Conservation (phyloP, 2,888 invertebrate species). For the Drosophila pseudotakahashii region DNA sequence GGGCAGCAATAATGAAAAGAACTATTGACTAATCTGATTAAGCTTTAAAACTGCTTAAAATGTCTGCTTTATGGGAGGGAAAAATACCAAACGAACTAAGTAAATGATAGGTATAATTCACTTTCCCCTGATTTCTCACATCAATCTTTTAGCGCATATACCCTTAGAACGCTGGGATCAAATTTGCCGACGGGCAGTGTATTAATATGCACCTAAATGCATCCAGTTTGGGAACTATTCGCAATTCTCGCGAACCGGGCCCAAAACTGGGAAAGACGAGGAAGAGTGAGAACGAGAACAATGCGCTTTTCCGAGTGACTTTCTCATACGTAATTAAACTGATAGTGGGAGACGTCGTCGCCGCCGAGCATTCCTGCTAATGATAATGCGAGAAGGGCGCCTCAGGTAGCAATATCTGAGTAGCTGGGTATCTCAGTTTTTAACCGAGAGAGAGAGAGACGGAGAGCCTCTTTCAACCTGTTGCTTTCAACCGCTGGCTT, state of each 20-base stretch:
- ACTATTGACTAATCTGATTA: background rate
- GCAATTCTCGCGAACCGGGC: constrained; percentile 53
- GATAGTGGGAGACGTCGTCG: constrained; percentile 63
- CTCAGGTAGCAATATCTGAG: constrained; percentile 64
- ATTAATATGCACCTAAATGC: constrained; percentile 46
- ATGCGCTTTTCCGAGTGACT: constrained; percentile 46
- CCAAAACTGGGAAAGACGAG: constrained; percentile 8
- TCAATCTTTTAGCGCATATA: constrained; percentile 4
- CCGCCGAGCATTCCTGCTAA: constrained; percentile 63
- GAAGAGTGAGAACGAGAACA: constrained; percentile 40
- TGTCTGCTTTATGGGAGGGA: background rate
- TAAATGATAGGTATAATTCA: too few relatives aligned
- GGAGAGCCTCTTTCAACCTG: constrained; percentile 57
- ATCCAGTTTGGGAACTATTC: constrained; percentile 48
- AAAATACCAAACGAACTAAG: too few relatives aligned
- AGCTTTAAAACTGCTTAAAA: background rate
- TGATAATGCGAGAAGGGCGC: constrained; percentile 75
- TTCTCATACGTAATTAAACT: constrained; percentile 74
- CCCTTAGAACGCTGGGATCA: background rate
- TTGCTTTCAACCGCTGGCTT: constrained; percentile 57
- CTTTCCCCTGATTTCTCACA: constrained; percentile 1
- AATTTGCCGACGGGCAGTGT: constrained; percentile 5
- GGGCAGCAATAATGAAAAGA: background rate
- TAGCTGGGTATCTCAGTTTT: constrained; percentile 5
- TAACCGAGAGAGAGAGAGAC: constrained; percentile 13